Base-by-base conservation (phyloP, 2,797 vertebrate species). In the Holocentrus rufus region DNA sequence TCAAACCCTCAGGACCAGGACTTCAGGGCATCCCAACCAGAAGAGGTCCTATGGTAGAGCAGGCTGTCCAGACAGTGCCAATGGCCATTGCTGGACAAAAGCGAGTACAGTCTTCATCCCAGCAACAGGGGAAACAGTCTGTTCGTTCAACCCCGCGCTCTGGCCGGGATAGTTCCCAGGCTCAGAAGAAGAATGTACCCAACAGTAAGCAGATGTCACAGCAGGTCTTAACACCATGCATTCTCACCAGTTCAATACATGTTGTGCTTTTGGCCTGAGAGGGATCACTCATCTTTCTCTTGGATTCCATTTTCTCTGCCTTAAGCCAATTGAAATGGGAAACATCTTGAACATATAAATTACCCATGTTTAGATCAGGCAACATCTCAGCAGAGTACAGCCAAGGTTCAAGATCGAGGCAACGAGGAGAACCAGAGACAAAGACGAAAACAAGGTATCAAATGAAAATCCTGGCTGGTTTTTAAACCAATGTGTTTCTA, bases 21-120 rank as follows among this genome's bases (percentile, higher is more conserved):
- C 94, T 96, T 80, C 95, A 95, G 2, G 93, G 94, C 9, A 82
- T 95, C 56, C 94, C 95, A 0, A 82, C 92, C 15, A 93, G 95
- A 86, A 95, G 96, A 84, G 96, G 93, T 65, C 97, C 97, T 5
- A 98, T 96, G 96, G 97, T 99, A 0, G 98, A 99, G 75, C 98
- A 99, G 90, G 97, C 97, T 22, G 97, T 99, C 7, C 98, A 99
- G 93, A 99, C 98, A 0, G 92, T 95, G 18, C 96, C 97, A 0
- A 80, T 92, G 5, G 94, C 94, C 52, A 91, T 85, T 69, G 42
- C 92, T 59, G 90, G 79, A 1, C 91, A 92, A n/a, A 96, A 92
- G 78, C 96, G 74, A 27, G 89, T 72, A 0, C 90, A 72, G 77
- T 56, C 71, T 11, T 56, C 76, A 7, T 60, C 70, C 20, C 90